Percentiles rank a stretch among this genome's conserved stretches.
Conservation (phyloP, 2,888 invertebrate genomes). For the Eupithecia insigniata region DNA sequence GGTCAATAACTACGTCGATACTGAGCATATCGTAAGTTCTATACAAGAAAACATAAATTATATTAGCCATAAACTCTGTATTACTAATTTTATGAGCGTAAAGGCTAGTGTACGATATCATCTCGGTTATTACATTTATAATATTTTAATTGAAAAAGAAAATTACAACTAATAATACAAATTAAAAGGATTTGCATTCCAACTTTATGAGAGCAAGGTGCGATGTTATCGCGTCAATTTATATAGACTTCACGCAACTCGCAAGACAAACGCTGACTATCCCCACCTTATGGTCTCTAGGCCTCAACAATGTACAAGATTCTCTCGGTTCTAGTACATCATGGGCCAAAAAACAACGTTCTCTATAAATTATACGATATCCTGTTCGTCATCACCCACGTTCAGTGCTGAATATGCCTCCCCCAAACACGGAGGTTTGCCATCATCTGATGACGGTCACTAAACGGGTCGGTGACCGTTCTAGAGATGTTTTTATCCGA, state of each 20-base stretch:
- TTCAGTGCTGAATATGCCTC: too few species aligned
- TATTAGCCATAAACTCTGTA: not conserved
- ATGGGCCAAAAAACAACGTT: too few species aligned
- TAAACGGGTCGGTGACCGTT: too few species aligned
- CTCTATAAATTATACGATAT: too few species aligned
- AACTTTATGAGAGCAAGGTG: not conserved
- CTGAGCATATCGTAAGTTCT: constrained; percentile 82
- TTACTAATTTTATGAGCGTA: not conserved
- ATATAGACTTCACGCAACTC: too few species aligned
- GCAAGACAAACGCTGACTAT: not conserved
- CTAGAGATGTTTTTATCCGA: too few species aligned
- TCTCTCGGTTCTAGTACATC: not conserved
- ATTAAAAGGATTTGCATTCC: not conserved
- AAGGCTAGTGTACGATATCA: not conserved
- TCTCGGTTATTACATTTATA: not conserved
- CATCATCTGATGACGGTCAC: too few species aligned
- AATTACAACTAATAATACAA: not conserved
- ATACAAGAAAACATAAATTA: not conserved
- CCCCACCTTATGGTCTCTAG: too few species aligned
- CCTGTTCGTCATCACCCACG: too few species aligned
- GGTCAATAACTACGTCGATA: constrained; percentile 85
- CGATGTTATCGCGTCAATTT: not conserved
- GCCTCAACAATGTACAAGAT: not conserved
- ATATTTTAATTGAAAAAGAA: not conserved
- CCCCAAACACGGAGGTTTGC: too few species aligned